Evolutionary conservation across 2,113 vertebrate species (phyloP), one percentile per base, ranked within the genome.

Genomic region (Puffinus mauretanicus): DNA sequence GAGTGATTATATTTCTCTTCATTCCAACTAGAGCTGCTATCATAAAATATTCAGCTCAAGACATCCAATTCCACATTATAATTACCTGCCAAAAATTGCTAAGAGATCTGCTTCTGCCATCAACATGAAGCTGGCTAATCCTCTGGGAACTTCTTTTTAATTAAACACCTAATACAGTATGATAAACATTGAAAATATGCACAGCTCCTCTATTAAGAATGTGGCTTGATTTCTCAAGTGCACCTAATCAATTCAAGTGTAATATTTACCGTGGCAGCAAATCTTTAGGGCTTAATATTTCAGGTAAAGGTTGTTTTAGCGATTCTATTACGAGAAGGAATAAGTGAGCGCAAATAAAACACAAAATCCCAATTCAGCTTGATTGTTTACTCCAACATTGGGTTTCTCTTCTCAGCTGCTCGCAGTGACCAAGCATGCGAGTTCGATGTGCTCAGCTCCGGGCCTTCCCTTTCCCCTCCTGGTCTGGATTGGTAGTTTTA

Each of bases 31-130:
- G 54, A 85, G 65, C 86, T 52, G 49, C 54, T 65, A 86, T 94
- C 83, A 92, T 95, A 96, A 97, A 95, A 46, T 49, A 97, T 83
- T 96, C 94, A 97, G 76, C 84, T 90, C 86, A 69, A 60, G 57
- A 79, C 86, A 90, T 93, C 92, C 86, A 92, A 90, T 66, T 46
- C 60, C 8, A 40, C 58, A 32, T 75, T 94, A 92, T 95, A 96
- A 97, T 98, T 98, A 96, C 95, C 93, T 97, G 96, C 92, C 93
- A 98, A 97, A 97, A 97, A 82, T 54, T 91, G 78, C 92, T 96
- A 95, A 69, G 4, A 11, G 95, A 97, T 91, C 95, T 94, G 82
- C 72, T 94, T 95, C 87, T 92, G 64, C 94, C 85, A 86, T 95
- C 96, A 96, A 84, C 82, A 83, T 34, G 75, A 24, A 96, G 73